Evolutionary conservation across 2,797 vertebrate genomes (phyloP), one percentile per base, ranked within the genome.

Genomic region (Syndactyla subalaris): DNA sequence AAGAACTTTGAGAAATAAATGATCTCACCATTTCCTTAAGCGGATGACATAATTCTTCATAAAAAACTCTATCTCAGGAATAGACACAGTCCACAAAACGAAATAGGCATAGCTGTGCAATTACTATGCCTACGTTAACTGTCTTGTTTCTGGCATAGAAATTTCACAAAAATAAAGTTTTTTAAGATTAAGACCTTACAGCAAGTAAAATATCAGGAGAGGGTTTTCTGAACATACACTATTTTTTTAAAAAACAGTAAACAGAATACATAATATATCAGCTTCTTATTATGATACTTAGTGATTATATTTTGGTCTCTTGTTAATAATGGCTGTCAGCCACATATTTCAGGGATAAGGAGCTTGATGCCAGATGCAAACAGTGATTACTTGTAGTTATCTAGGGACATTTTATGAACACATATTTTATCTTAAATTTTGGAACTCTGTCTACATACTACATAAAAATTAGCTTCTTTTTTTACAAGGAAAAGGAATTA

Each of bases 1-100:
- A 97, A 96, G 91, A 97, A 78, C 57, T 95, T 82, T 2, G 72
- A 97, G 88, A 93, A 96, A 95, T 80, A 95, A 97, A 97, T 92
- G 45, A 95, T 94, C 88, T 83, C 91, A 92, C 67, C 48, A 45
- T 93, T 97, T 92, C 84, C 85, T 95, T 59, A 57, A 91, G 87
- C 85, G 68, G 57, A 75, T 88, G 84, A 91, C 81, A 63, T 59
- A 89, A 86, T 72, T 80, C 46, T 75, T 93, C 71, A 82, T 45
- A 66, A 85, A 75, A 89, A 84, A 3, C 9, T 73, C 38, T 51
- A 77, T 23, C 39, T 92, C 43, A 82, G 66, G 62, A 85, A 81
- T 10, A 88, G 51, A 92, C 10, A 20, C 1, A 75, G 34, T 65
- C 24, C 80, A 73, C 45, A 81, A 74, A 82, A 85, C 21, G 24